Base-by-base conservation (phyloP, 2,113 vertebrate species). In the Halichoeres trimaculatus region DNA sequence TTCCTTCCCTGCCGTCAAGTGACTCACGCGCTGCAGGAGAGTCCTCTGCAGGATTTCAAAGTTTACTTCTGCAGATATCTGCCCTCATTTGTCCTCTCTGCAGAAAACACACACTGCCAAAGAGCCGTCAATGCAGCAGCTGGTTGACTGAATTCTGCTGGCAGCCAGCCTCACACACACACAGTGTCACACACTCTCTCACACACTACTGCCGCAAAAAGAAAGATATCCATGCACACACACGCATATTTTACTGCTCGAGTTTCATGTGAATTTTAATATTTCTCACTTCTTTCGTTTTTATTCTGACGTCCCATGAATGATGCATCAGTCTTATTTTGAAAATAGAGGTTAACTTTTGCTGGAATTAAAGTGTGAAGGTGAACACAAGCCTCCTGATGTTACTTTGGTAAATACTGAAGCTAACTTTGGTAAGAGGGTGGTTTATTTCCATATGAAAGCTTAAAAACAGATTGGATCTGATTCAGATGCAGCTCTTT, bases 1-100 rank as follows among this genome's bases (percentile, higher is more conserved):
- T 16, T 43, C 58, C 30, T 65, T 14, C 17, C 17, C 53, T 11
- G 13, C 30, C 23, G 38, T 52, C 17, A 4, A 3, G 66, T 70
- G 72, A 81, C 35, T 76, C 50, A 43, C 43, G 60, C 71, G 2
- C 40, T 10, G 59, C 30, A 52, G 70, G 64, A 45, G 35, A 12
- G 1, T 2, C 36, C 26, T 58, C 24, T 60, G 58, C 26, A 22
- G 26, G 54, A 52, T 63, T 47, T 19, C 14, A 1, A 74, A 56
- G 54, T 78, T 54, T 52, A 60, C 75, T 74, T 78, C 30, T 17
- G 58, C 53, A 43, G 41, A 70, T 26, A n/a, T 61, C 23, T 78
- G 65, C 26, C 54, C 55, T 79, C 54, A 19, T 64, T 36, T 74
- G 47, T 54, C 52, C 70, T 75, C 56, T 30, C 10, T 60, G 62